Evolutionary conservation across 2,797 vertebrate species (phyloP), one percentile per base, ranked within the genome.

Genomic region (Dermochelys coriacea): DNA sequence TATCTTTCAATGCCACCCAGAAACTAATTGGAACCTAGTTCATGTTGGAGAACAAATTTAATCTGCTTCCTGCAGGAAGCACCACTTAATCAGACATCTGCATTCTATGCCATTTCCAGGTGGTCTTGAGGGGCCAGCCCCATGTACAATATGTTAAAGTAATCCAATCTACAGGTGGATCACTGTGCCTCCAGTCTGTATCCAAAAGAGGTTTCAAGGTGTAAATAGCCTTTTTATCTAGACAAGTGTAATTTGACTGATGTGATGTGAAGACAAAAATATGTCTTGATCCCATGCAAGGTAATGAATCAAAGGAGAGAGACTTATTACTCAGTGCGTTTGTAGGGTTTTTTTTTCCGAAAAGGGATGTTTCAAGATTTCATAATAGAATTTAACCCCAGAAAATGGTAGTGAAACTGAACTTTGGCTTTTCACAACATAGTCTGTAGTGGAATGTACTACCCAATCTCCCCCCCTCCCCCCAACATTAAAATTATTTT

Each of bases 261-360:
- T 78, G 25, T 47, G 59, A 34, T 59, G n/a, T 41, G 29, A 23
- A 77, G 49, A 61, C 27, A 57, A 55, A 37, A n/a, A 4, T 54
- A 64, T 83, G 41, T 83, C 50, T 79, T 79, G 74, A 82, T 68
- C 50, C 68, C 45, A 52, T 54, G 88, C 79, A 55, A 75, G 68
- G 54, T 79, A 80, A 87, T 91, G 85, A 91, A 79, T 87, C 55
- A 37, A 78, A 74, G 85, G 29, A 45, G 83, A 87, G 71, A 91
- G 51, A 74, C 71, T 91, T 87, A 82, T 29, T 45, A 29, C 50
- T 47, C 64, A 25, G 54, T 54, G 54, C 51, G 15, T 57, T 27
- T 59, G 54, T 23, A 25, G 41, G 64, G 41, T 41, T 49, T 34
- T 16, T 61, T 41, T 18, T 51, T 78, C 29, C 21, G 4, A 54